phyloP scores from a whole-genome alignment of 2,888 invertebrate genomes.

The Capitulum mitella region DNA sequence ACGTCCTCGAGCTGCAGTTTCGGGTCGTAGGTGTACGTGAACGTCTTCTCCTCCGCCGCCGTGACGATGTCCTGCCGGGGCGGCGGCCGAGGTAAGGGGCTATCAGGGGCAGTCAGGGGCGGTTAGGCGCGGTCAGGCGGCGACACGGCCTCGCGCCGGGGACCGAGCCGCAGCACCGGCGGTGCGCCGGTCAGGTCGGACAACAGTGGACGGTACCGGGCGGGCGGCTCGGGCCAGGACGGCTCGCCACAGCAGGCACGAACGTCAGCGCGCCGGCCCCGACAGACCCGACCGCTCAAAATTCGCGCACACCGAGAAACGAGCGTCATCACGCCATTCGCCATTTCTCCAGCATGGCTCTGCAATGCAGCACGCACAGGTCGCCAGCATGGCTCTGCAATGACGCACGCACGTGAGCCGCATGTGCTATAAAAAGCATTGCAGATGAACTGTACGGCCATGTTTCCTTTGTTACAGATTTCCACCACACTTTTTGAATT shows the following conservation, averaged over 20 bases:
- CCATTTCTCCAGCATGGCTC: no score
- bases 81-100: no score
- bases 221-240: no score
- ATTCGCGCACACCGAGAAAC: no score
- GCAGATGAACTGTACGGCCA: background rate
- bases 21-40: background rate
- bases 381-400: background rate
- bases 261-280: no score
- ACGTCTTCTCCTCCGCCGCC: background rate
- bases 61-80: background rate
- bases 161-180: background rate
- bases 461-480: background rate
- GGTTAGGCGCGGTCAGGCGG: background rate
- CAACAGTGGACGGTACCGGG: no score
- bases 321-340: no score
- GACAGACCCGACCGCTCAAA: no score
- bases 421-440: background rate
- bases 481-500: background rate
- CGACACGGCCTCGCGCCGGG: background rate
- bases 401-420: background rate
- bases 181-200: background rate
- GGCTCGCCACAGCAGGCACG: no score
- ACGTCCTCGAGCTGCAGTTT: background rate
- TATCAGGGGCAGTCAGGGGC: no score
- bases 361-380: no score